A percentile compares a stretch with the other conserved stretches of the same genome.
These are phyloP conservation scores for Forpus xanthops DNA, from an alignment of 2,797 vertebrate genomes.

Conservation along the genomic window DNA sequence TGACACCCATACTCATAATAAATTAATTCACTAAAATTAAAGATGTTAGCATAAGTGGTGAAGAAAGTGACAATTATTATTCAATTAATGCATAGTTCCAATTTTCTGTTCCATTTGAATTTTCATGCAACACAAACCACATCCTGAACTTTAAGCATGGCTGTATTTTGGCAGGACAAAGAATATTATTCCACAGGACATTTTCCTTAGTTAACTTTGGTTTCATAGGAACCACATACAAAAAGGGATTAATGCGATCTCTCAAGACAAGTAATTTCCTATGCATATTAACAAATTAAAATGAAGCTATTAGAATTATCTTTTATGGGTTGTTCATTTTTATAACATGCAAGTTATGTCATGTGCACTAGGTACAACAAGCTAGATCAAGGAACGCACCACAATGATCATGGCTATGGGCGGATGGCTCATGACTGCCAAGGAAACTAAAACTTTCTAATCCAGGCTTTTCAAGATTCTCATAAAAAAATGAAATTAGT, in stretches of 20 bases:
- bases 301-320: not conserved
- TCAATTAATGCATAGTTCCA: not conserved
- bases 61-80: not conserved
- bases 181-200: not conserved
- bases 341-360: not conserved
- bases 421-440: not conserved
- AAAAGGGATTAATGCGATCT: not conserved
- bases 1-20: not conserved
- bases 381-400: not conserved
- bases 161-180: not conserved
- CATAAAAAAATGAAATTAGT: not conserved
- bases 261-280: not conserved
- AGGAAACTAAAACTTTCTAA: not conserved
- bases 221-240: not conserved
- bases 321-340: not conserved
- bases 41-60: not conserved
- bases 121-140: not conserved
- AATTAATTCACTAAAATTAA: not conserved
- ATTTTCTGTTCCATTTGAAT: not conserved
- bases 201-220: not conserved
- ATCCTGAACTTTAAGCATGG: not conserved
- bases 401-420: not conserved
- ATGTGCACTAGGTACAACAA: not conserved
- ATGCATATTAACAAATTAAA: not conserved
- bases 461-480: not conserved